Percentiles rank a stretch among this genome's conserved stretches.
Conservation (phyloP, 2,888 invertebrate genomes). For the Apotomis betuletana region DNA sequence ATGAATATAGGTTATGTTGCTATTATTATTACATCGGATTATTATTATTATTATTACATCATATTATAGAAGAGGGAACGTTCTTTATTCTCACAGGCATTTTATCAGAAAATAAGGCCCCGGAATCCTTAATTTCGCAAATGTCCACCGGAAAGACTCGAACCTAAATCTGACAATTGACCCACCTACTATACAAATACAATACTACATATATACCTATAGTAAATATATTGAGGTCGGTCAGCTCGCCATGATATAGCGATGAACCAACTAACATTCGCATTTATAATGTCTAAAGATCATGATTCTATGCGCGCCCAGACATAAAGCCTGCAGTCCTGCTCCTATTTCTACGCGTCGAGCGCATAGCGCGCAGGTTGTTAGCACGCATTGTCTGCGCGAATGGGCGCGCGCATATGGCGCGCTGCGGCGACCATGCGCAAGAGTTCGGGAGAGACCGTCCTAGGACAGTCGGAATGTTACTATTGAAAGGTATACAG, state of each 20-base stretch:
- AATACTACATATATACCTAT: neutral
- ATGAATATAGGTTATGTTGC: too few species aligned
- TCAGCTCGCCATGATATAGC: too few species aligned
- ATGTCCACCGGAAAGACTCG: too few species aligned
- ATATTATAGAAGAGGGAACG: too few species aligned
- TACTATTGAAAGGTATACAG: too few species aligned
- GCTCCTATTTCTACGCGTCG: conserved; percentile 33
- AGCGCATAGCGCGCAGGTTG: conserved; percentile 60
- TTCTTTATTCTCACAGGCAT: too few species aligned
- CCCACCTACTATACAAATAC: too few species aligned
- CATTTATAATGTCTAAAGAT: conserved; percentile 11
- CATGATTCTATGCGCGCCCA: conserved; percentile 20
- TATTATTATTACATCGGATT: too few species aligned
- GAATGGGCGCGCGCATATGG: conserved; percentile 55
- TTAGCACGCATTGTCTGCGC: conserved; percentile 75
- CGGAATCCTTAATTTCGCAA: too few species aligned
- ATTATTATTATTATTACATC: too few species aligned
- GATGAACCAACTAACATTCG: neutral
- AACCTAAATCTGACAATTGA: too few species aligned
- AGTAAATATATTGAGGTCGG: neutral
- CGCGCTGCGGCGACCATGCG: conserved; percentile 10
- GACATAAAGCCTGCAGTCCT: neutral
- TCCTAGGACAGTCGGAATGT: neutral
- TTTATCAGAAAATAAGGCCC: too few species aligned
- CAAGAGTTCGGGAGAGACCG: neutral